A percentile compares a stretch with the other conserved stretches of the same genome.
Conservation (phyloP, 1,140 invertebrate species). For the Leucophenga varia region DNA sequence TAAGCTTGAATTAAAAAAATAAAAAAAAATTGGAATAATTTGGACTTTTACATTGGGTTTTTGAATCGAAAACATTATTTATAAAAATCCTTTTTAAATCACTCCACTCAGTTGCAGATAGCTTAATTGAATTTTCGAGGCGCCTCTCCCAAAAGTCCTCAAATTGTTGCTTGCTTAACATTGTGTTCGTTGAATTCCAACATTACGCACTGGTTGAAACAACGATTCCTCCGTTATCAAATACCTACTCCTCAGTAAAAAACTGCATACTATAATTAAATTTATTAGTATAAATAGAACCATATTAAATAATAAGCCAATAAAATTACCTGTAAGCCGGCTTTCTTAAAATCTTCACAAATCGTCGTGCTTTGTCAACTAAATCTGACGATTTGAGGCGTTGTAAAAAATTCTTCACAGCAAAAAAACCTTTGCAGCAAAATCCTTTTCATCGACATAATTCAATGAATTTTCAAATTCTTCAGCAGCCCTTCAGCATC, state of each 20-base stretch:
- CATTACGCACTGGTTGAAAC: background rate
- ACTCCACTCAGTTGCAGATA: background rate
- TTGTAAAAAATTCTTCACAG: background rate
- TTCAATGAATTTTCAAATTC: background rate
- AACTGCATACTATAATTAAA: too few relatives aligned
- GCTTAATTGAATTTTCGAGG: background rate
- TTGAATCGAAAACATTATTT: too few relatives aligned
- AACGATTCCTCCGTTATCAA: too few relatives aligned
- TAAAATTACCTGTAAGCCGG: background rate
- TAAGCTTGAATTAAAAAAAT: too few relatives aligned
- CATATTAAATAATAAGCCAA: background rate
- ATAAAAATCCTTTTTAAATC: background rate
- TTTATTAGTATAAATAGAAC: too few relatives aligned
- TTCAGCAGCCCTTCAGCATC: background rate
- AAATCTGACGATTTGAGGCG: background rate
- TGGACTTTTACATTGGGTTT: too few relatives aligned
- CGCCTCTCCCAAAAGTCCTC: background rate
- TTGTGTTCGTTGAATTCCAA: background rate
- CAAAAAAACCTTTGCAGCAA: slow-evolving; percentile 1
- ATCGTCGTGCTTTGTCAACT: background rate
- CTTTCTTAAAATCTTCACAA: background rate
- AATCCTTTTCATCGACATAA: background rate
- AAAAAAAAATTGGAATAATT: too few relatives aligned
- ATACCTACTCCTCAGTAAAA: too few relatives aligned
- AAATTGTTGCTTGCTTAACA: background rate